Conservation (phyloP, 2,113 vertebrate species). For the Hydropotes inermis region DNA sequence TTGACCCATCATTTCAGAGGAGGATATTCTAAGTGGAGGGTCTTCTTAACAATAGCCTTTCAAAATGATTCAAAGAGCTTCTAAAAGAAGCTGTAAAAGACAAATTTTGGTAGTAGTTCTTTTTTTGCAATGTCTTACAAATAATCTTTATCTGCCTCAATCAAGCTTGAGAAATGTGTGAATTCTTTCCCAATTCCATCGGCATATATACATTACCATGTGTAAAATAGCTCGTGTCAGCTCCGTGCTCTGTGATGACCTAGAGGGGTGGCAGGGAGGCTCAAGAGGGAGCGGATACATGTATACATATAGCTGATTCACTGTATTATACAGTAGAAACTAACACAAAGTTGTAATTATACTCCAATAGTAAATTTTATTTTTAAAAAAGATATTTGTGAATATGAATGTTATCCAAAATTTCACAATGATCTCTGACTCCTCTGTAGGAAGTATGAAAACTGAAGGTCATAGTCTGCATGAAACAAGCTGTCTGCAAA, state of each 20-base stretch:
- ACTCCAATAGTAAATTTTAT: neutral
- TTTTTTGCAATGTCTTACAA: neutral
- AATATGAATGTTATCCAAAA: neutral
- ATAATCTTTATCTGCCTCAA: neutral
- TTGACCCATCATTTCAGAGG: neutral
- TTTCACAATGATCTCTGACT: neutral
- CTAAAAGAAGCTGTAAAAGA: neutral
- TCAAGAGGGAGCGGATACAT: neutral
- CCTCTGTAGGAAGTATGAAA: neutral
- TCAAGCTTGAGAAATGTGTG: neutral
- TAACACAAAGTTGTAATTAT: neutral
- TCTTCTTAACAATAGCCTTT: neutral
- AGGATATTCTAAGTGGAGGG: neutral
- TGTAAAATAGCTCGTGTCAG: neutral
- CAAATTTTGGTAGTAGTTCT: neutral
- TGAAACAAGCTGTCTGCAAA: neutral
- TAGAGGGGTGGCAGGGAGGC: neutral
- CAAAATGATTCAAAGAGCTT: neutral
- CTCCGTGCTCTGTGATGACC: neutral
- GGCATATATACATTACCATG: neutral
- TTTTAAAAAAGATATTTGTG: neutral
- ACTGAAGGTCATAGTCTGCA: neutral
- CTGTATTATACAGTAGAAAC: neutral
- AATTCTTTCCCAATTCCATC: neutral
- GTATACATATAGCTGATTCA: neutral